phyloP scores from a whole-genome alignment of 2,888 invertebrate genomes.

The Oscheius myriophilus region DNA sequence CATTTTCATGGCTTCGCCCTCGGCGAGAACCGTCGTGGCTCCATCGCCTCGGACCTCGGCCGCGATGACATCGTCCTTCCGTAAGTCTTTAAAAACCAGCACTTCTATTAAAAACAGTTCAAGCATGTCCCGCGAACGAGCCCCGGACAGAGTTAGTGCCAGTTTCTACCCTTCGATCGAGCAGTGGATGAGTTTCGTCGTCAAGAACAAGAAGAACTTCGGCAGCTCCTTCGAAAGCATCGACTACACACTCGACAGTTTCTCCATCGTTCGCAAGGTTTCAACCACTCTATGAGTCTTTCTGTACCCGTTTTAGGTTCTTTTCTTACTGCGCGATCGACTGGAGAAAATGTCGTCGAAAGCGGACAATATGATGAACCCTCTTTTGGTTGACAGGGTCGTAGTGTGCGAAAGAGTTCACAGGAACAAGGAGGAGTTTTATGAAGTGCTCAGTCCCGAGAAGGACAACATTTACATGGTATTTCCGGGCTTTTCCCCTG shows the following conservation, averaged over 20 bases:
- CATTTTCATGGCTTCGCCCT: not conserved
- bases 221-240: too few relatives aligned
- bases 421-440: not conserved
- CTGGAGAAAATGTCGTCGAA: slow-evolving; percentile 1
- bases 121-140: not conserved
- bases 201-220: too few relatives aligned
- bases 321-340: not conserved
- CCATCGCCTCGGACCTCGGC: slow-evolving; percentile 1
- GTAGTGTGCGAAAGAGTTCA: not conserved
- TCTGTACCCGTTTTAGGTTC: too few relatives aligned
- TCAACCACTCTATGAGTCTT: too few relatives aligned
- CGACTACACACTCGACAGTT: too few relatives aligned
- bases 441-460: too few relatives aligned
- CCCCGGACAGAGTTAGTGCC: not conserved
- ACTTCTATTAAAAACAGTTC: not conserved
- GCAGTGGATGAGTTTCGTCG: not conserved
- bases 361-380: not conserved
- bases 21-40: slow-evolving; percentile 8
- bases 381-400: not conserved
- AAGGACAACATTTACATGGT: not conserved
- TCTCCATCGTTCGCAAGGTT: too few relatives aligned
- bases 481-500: not conserved
- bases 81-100: slow-evolving; percentile 1
- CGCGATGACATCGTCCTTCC: slow-evolving; percentile 14
- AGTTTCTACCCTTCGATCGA: not conserved